These are phyloP conservation scores for Athene noctua DNA, from an alignment of 2,113 vertebrate genomes.

Conservation along the genomic window DNA sequence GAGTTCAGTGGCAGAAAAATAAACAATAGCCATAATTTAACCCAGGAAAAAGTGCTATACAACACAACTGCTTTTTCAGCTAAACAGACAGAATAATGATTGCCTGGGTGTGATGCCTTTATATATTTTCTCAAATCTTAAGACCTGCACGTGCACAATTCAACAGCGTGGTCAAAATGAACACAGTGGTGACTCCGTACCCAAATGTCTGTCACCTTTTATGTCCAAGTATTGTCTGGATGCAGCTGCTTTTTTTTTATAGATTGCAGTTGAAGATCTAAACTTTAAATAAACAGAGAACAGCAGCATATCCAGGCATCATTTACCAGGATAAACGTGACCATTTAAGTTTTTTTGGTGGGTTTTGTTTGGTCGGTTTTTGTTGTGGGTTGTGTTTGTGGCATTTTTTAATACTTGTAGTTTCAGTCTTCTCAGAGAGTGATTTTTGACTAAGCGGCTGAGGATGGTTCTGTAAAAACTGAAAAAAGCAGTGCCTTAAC, in stretches of 20 bases:
- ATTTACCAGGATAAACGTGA: background rate
- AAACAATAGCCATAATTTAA: background rate
- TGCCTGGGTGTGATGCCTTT: background rate
- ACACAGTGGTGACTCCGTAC: background rate
- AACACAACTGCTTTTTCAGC: background rate
- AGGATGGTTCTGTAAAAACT: background rate
- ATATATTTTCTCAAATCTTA: rapidly evolving
- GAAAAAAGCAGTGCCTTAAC: background rate
- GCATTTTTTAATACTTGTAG: background rate
- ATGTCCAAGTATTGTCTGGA: background rate
- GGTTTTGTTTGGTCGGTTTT: background rate
- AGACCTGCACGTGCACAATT: background rate
- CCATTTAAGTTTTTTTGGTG: background rate
- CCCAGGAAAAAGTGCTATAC: background rate
- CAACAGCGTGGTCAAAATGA: rapidly evolving
- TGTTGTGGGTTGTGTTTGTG: background rate
- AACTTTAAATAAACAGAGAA: background rate
- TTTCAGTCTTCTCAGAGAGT: background rate
- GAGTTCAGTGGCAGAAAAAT: background rate
- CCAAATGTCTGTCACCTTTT: background rate
- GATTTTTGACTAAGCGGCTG: background rate
- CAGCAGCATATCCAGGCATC: background rate
- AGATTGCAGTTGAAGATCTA: background rate
- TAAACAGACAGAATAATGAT: background rate
- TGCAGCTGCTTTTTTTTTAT: background rate